phyloP scores from a whole-genome alignment of 1,140 invertebrate genomes.

The Atta colombica region DNA sequence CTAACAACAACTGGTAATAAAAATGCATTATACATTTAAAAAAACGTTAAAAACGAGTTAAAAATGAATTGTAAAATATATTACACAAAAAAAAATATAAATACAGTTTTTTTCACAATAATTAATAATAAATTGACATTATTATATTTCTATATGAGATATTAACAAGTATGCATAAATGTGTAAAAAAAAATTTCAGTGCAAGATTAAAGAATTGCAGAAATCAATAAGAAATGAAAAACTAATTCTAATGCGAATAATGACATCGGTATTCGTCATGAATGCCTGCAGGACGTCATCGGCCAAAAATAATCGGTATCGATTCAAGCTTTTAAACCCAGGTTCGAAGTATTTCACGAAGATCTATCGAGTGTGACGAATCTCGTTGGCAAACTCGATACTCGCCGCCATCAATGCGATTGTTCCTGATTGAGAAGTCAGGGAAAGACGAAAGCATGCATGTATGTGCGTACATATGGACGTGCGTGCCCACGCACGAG shows the following conservation, averaged over 20 bases:
- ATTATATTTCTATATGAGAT: background rate
- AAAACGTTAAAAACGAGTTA: background rate
- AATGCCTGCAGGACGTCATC: conserved; percentile 12
- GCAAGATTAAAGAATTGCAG: background rate
- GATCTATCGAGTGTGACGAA: conserved; percentile 69
- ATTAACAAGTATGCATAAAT: background rate
- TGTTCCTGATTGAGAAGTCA: conserved; percentile 77
- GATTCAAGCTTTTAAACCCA: conserved; percentile 33
- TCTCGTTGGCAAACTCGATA: conserved; percentile 74
- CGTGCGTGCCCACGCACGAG: conserved; percentile 46
- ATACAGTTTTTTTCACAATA: background rate
- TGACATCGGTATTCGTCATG: conserved; percentile 39
- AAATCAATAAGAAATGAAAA: background rate
- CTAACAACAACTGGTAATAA: too few relatives aligned
- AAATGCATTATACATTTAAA: too few relatives aligned
- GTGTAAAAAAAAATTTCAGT: background rate
- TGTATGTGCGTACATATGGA: background rate
- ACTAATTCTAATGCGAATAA: conserved; percentile 18
- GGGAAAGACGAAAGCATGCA: conserved; percentile 55
- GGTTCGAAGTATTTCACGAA: conserved; percentile 42
- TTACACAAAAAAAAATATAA: background rate
- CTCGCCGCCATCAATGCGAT: conserved; percentile 54
- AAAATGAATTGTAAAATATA: background rate
- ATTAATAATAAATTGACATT: background rate
- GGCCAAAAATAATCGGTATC: background rate